Evolutionary conservation across 2,113 vertebrate genomes (phyloP), one percentile per base, ranked within the genome.

Genomic region (Scomber japonicus): DNA sequence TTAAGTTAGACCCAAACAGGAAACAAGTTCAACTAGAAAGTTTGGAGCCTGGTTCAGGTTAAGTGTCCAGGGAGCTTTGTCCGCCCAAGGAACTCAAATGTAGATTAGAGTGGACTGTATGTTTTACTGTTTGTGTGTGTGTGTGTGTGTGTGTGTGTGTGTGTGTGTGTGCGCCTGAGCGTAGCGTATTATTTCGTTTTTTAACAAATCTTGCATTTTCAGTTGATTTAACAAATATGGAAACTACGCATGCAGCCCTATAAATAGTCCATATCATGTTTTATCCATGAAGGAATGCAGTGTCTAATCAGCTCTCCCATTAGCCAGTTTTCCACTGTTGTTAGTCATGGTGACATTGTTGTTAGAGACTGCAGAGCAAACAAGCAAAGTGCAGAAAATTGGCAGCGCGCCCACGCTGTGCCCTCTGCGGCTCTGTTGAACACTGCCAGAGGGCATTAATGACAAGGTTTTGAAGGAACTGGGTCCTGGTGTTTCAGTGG

Each of bases 291-390:
- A 73, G 89, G 83, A 87, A 83, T 84, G 73, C 54, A 27, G 60
- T 54, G 9, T 85, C 80, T 81, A 73, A 90, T 92, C 89, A 88
- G 76, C 55, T 68, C 67, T 5, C n/a, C 78, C 76, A 69, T 89
- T 88, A 89, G 80, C 57, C 68, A 60, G 53, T 91, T 86, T 90
- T 89, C 83, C 81, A 82, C 79, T 87, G 78, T 60, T 71, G 78
- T 89, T 90, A 62, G 82, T 88, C 85, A 85, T 78, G 83, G 81
- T 79, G 86, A 90, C 78, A 50, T 82, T 87, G 85, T 80, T 88
- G 88, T 88, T 87, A n/a, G 77, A 30, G 67, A 92, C 71, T 82
- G 89, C 84, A 91, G 76, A 82, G 86, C 80, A 88, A 91, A 88
- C 84, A 84, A 80, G 74, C 71, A 35, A 55, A 85, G 81, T 75